A percentile compares a stretch with the other conserved stretches of the same genome.
phyloP scores from a whole-genome alignment of 2,113 vertebrate genomes.

The Proterorhinus semilunaris region DNA sequence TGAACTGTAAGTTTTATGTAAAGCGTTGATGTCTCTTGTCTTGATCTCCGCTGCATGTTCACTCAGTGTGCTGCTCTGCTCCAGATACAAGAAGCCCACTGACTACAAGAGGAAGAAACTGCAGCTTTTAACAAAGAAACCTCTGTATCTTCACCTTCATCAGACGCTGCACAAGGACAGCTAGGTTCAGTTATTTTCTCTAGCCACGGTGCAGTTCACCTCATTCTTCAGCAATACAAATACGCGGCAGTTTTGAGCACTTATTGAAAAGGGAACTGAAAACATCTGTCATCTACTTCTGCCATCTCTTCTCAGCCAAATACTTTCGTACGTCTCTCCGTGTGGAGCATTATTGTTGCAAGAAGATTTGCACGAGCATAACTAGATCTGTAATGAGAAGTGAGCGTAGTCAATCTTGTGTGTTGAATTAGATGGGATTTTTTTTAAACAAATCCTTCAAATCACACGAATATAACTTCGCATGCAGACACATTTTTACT shows the following conservation, averaged over 20 bases:
- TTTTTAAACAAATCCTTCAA: too few species aligned
- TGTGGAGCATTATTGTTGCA: too few species aligned
- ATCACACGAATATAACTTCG: too few species aligned
- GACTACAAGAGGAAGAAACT: conserved; percentile 99
- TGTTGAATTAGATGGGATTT: too few species aligned
- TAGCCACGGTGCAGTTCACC: conserved; percentile 33
- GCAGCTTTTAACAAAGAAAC: conserved; percentile 97
- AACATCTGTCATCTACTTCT: not conserved
- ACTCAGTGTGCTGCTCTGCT: conserved; percentile 4
- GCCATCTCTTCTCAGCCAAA: conserved; percentile 13
- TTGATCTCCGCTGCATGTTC: too few species aligned
- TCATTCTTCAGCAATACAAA: conserved; percentile 52
- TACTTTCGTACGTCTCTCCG: not conserved
- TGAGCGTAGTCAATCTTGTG: too few species aligned
- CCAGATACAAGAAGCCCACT: conserved; percentile 98
- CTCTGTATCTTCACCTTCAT: conserved; percentile 97
- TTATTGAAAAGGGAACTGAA: conserved; percentile 25
- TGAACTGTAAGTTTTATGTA: conserved; percentile 89
- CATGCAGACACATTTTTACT: too few species aligned
- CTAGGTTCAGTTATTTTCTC: conserved; percentile 48
- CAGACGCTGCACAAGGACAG: conserved; percentile 96
- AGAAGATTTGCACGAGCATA: too few species aligned
- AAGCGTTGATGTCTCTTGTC: not conserved
- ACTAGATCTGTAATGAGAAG: too few species aligned
- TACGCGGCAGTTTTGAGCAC: conserved; percentile 11